These are phyloP conservation scores for Enteromius unitaeniatus DNA, from an alignment of 2,797 vertebrate species.

Conservation along the genomic window DNA sequence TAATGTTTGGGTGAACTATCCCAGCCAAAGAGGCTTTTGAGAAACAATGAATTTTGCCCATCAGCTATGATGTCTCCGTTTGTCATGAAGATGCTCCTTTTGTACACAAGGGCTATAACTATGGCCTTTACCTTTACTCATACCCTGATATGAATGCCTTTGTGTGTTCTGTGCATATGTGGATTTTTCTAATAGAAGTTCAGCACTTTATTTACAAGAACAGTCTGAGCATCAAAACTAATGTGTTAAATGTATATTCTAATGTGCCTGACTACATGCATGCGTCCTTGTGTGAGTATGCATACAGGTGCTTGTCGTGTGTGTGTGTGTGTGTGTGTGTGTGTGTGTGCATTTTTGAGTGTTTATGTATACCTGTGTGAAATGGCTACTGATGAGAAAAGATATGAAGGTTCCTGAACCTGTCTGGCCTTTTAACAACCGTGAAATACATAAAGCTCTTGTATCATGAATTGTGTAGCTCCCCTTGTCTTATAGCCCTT, in stretches of 20 bases:
- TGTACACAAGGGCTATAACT: constrained; percentile 73
- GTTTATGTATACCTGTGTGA: constrained; percentile 60
- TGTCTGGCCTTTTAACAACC: constrained; percentile 65
- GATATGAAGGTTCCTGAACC: constrained; percentile 71
- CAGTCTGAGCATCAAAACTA: constrained; percentile 54
- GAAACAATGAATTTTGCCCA: constrained; percentile 46
- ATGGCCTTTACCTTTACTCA: constrained; percentile 75
- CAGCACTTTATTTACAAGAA: constrained; percentile 63
- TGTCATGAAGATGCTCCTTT: constrained; percentile 65
- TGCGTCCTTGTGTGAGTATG: constrained; percentile 49
- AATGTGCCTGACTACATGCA: constrained; percentile 59
- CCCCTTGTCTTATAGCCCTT: not conserved
- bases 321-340: constrained; percentile 46
- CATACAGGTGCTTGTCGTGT: constrained; percentile 48
- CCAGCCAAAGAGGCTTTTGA: constrained; percentile 47
- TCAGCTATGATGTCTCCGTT: constrained; percentile 66
- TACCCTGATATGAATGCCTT: constrained; percentile 73
- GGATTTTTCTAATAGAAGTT: constrained; percentile 43
- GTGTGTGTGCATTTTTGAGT: constrained; percentile 40
- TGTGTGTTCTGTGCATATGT: constrained; percentile 64
- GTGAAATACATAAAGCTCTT: not conserved
- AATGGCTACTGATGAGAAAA: constrained; percentile 41
- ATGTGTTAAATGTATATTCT: constrained; percentile 68
- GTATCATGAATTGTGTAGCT: constrained; percentile 7
- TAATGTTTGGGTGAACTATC: not conserved